These are phyloP conservation scores for Dicaeum eximium DNA, from an alignment of 2,113 vertebrate species.

Conservation along the genomic window DNA sequence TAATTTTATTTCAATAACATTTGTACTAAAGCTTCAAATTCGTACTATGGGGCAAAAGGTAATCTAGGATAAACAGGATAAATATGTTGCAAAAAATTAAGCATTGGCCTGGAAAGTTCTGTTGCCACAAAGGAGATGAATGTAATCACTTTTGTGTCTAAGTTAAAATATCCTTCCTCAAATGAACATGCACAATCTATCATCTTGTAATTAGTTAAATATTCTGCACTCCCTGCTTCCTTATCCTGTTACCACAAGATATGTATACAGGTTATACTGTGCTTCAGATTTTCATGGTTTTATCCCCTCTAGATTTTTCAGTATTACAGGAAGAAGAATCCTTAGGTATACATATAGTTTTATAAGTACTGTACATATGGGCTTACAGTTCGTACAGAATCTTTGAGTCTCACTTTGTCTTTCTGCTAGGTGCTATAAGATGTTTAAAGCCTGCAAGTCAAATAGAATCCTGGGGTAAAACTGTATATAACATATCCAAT, in stretches of 20 bases:
- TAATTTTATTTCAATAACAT: background rate
- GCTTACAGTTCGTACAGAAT: background rate
- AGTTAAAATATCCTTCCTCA: background rate
- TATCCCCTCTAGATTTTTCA: background rate
- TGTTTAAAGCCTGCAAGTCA: background rate
- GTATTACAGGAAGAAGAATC: background rate
- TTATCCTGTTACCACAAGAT: background rate
- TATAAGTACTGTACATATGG: background rate
- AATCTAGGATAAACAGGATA: background rate
- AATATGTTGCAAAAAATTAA: background rate
- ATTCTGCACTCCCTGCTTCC: background rate
- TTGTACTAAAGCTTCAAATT: background rate
- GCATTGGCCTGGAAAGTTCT: background rate
- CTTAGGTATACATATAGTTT: background rate
- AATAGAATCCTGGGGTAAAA: background rate
- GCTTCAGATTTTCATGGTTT: background rate
- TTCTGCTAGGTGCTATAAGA: background rate
- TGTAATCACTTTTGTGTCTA: background rate
- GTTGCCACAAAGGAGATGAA: background rate
- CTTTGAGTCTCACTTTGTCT: background rate
- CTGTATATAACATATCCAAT: background rate
- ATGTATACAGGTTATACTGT: background rate
- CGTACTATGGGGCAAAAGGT: background rate
- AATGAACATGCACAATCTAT: background rate
- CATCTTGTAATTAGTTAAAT: background rate